phyloP scores from a whole-genome alignment of 2,797 vertebrate genomes.

The Buphagus erythrorhynchus region DNA sequence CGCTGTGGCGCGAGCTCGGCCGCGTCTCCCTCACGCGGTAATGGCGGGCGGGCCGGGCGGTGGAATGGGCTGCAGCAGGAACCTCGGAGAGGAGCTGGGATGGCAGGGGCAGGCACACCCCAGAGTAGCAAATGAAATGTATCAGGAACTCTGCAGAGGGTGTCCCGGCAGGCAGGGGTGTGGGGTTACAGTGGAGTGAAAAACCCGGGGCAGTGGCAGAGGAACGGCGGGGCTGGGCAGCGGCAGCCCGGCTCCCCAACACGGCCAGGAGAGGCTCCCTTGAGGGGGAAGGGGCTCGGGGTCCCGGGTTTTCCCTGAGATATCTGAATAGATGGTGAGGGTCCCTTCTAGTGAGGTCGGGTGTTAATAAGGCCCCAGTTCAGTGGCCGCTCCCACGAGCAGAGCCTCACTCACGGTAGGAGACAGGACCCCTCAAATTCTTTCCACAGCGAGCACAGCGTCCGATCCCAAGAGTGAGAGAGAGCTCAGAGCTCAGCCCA shows the following conservation, averaged over 20 bases:
- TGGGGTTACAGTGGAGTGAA: too few relatives aligned
- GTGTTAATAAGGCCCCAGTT: too few relatives aligned
- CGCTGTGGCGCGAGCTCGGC: background rate
- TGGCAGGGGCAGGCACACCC: too few relatives aligned
- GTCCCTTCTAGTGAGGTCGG: rapidly evolving
- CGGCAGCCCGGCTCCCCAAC: background rate
- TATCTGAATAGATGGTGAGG: rapidly evolving
- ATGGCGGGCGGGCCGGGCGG: too few relatives aligned
- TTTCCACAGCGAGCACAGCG: rapidly evolving
- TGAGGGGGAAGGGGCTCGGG: rapidly evolving
- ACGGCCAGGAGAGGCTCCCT: rapidly evolving
- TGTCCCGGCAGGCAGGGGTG: background rate
- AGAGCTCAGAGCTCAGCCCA: rapidly evolving
- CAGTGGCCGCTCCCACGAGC: rapidly evolving
- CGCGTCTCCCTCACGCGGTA: background rate
- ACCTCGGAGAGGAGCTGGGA: background rate
- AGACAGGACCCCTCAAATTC: rapidly evolving
- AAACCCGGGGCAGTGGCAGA: background rate
- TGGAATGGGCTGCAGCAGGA: background rate
- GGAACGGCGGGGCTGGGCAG: background rate
- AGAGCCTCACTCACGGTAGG: rapidly evolving
- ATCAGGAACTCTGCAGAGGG: background rate
- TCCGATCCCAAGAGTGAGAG: background rate
- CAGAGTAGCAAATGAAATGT: rapidly evolving
- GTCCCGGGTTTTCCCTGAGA: rapidly evolving